Base-by-base conservation (phyloP, 2,113 vertebrate genomes). In the Rhynchomys soricoides region DNA sequence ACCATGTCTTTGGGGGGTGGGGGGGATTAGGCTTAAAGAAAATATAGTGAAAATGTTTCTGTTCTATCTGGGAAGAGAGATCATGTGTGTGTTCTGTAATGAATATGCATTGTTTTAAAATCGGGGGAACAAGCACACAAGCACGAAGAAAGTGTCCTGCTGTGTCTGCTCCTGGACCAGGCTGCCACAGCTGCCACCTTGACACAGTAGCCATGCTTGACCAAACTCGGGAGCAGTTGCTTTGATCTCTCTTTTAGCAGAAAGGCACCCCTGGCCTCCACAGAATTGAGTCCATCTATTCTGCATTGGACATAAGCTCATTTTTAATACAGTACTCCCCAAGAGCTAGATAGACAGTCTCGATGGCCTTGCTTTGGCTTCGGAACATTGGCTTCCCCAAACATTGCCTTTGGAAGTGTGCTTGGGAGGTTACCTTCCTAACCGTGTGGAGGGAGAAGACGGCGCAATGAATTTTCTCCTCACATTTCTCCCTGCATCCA, bases 251-350 rank as follows among this genome's bases (percentile, higher is more conserved):
- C 48, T 86, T 45, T 62, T 86, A 82, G 59, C 75, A 74, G 31
- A 93, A 86, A 55, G 68, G 17, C n/a, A 37, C 50, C 29, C 43
- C 29, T 29, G 31, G 24, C 37, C 19, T 92, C 5, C 57, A 62
- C 57, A 79, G 24, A 87, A 81, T 68, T 74, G 71, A 93, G 59
- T 82, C 52, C 75, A 40, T 87, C 37, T 71, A 5, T 86, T 24
- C 40, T 34, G 7, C 31, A 75, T 6, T 57, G 81, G 26, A 52
- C 26, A 40, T 50, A n/a, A 40, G 55, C 85, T 93, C 45, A 9
- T 92, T 96, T 95, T 95, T 74, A 90, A 86, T 64, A 94, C 83
- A 87, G 9, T 48, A 43, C 34, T 85, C 74, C 64, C 59, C 29
- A 9, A 50, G 55, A 94, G 62, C 83, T 74, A 4, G 37, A 87